Conservation (phyloP, 2,888 invertebrate species). For the Operophtera brumata region DNA sequence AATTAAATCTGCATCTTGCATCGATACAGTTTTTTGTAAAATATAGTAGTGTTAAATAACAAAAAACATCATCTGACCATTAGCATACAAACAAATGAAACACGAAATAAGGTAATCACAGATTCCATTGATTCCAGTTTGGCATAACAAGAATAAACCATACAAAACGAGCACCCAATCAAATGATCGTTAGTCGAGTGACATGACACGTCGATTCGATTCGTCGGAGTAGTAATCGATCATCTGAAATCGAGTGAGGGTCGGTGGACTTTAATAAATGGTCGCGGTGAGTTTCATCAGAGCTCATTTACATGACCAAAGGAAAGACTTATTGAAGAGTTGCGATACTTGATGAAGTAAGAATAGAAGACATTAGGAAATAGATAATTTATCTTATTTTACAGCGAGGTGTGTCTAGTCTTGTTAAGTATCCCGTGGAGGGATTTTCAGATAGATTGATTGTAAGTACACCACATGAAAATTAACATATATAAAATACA, state of each 20-base stretch:
- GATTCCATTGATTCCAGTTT: background rate
- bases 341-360: constrained; percentile 14
- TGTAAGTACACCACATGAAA: too few relatives aligned
- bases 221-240: constrained; percentile 57
- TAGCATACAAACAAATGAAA: constrained; percentile 3
- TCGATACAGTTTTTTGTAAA: background rate
- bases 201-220: constrained; percentile 52
- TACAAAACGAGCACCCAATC: constrained; percentile 41
- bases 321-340: constrained; percentile 6
- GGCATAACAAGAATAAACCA: constrained; percentile 36
- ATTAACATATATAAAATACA: too few relatives aligned
- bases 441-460: too few relatives aligned
- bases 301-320: constrained; percentile 19
- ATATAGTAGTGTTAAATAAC: background rate
- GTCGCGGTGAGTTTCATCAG: constrained; percentile 17
- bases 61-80: too few relatives aligned
- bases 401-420: too few relatives aligned
- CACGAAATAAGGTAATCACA: background rate
- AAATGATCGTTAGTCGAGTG: constrained; percentile 44
- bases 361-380: constrained; percentile 14
- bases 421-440: too few relatives aligned
- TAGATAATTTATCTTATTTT: constrained; percentile 18
- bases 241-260: constrained; percentile 50
- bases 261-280: constrained; percentile 46
- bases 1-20: background rate